Percentiles rank a stretch among this genome's conserved stretches.
Evolutionary conservation across 2,113 vertebrate species (phyloP).

Genomic region (Pseudopipra pipra): DNA sequence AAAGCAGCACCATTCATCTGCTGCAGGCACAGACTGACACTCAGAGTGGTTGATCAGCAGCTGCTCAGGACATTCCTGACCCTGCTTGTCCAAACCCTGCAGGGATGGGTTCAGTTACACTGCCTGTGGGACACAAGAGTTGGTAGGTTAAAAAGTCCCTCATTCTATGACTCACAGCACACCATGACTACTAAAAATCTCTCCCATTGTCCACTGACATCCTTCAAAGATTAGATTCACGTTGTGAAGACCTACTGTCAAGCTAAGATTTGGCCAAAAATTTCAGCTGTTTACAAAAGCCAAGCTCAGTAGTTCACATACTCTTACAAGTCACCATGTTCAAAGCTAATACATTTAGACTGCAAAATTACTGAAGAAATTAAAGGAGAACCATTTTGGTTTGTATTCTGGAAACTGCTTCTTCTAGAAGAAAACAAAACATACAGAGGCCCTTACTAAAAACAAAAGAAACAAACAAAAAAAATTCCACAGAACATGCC

Average conservation of each 20-base stretch:
- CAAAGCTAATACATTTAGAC: neutral
- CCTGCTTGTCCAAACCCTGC: neutral
- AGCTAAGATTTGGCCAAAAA: neutral
- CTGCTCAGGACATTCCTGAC: neutral
- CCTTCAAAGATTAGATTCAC: neutral
- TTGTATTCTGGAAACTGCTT: neutral
- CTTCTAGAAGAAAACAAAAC: neutral
- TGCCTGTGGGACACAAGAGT: neutral
- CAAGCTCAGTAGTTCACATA: neutral
- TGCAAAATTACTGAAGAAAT: neutral
- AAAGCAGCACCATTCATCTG: neutral
- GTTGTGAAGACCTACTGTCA: neutral
- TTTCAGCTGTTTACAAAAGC: neutral
- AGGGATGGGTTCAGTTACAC: neutral
- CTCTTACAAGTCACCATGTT: neutral
- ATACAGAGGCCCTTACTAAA: neutral
- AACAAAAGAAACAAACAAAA: neutral
- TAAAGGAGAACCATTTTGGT: neutral
- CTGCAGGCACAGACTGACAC: neutral
- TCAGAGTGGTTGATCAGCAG: neutral
- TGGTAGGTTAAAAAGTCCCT: neutral
- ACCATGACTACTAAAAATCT: neutral
- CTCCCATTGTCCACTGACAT: neutral
- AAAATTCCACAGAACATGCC: neutral
- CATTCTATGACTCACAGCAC: neutral